These are phyloP conservation scores for Polydrusus cervinus DNA, from an alignment of 2,888 invertebrate species.

Conservation along the genomic window DNA sequence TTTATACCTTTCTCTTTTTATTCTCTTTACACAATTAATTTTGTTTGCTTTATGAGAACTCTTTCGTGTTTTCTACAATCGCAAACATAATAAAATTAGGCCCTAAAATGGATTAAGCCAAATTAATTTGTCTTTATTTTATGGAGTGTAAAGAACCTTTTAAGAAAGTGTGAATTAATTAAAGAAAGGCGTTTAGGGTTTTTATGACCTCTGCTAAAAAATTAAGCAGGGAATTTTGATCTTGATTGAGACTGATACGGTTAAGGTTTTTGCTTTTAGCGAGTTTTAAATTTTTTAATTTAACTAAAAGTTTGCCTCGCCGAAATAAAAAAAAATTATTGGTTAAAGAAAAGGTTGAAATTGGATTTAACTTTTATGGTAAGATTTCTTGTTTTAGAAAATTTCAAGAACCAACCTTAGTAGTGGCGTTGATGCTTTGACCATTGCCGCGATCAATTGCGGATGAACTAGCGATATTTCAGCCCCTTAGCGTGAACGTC, in stretches of 20 bases:
- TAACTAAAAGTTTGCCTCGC: neutral
- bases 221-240: constrained; percentile 5
- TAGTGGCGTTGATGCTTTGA: too few relatives aligned
- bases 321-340: neutral
- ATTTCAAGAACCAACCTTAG: too few relatives aligned
- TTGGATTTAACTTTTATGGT: too few relatives aligned
- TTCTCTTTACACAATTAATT: neutral
- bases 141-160: constrained; percentile 18
- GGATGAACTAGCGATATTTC: too few relatives aligned
- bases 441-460: too few relatives aligned
- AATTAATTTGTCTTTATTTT: constrained; percentile 22
- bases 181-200: constrained; percentile 6
- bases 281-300: constrained; percentile 7
- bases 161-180: constrained; percentile 25
- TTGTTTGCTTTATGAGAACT: neutral
- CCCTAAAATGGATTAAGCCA: constrained; percentile 19
- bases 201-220: constrained; percentile 13
- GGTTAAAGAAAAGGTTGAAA: neutral
- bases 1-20: neutral
- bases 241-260: constrained; percentile 16
- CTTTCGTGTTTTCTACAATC: constrained; percentile 1
- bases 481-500: too few relatives aligned
- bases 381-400: too few relatives aligned
- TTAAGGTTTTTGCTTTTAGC: neutral
- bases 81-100: constrained; percentile 1